Conservation (phyloP, 2,797 vertebrate species). For the Garrulus glandarius region DNA sequence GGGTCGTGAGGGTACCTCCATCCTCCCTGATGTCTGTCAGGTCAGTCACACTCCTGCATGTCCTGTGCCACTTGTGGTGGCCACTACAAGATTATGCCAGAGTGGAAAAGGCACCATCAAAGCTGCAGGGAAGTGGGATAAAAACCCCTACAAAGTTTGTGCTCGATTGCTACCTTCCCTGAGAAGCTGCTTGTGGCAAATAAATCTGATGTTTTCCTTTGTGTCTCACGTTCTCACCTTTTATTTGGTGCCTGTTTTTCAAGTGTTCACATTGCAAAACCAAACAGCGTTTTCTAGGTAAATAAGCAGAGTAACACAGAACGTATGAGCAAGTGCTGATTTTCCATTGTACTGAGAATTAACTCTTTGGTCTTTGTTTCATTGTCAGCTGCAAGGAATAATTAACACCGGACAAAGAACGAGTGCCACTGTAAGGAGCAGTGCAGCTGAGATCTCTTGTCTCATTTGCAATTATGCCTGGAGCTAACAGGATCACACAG, state of each 20-base stretch:
- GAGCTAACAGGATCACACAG: slow-evolving; percentile 30
- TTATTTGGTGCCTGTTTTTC: neutral
- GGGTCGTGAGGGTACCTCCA: neutral
- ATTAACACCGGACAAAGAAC: slow-evolving; percentile 28
- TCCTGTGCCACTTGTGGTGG: neutral
- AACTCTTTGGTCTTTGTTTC: slow-evolving; percentile 38
- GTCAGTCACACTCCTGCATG: accelerated
- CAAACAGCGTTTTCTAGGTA: neutral
- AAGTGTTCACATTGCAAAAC: neutral
- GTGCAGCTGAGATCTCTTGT: slow-evolving; percentile 43
- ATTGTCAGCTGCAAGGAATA: slow-evolving; percentile 14
- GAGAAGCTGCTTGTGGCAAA: neutral
- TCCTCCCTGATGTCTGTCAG: too few species aligned
- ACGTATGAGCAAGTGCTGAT: neutral
- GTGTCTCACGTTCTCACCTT: neutral
- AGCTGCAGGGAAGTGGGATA: neutral
- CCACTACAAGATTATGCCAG: neutral
- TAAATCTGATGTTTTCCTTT: neutral
- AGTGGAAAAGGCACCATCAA: neutral
- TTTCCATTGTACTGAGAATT: slow-evolving; percentile 23
- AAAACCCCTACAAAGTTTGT: neutral
- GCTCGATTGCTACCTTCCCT: neutral
- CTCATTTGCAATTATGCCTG: slow-evolving; percentile 56
- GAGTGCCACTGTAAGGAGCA: slow-evolving; percentile 1
- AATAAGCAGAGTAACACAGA: neutral